phyloP scores from a whole-genome alignment of 2,797 vertebrate genomes.

The Rhynchotus rufescens region DNA sequence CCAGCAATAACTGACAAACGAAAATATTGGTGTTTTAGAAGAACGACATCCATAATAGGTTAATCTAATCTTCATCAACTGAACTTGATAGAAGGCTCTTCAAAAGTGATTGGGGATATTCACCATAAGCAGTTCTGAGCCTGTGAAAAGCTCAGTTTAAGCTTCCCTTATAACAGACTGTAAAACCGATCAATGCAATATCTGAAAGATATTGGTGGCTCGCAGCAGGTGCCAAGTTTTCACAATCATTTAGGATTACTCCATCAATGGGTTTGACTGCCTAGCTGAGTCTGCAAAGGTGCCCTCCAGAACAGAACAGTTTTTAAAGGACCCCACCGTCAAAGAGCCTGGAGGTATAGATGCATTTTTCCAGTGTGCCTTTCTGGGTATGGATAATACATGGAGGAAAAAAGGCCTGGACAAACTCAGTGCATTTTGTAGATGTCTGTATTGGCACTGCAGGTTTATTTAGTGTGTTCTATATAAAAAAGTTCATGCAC shows the following conservation, averaged over 20 bases:
- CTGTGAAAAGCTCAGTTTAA: slow-evolving; percentile 40
- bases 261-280: background rate
- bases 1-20: background rate
- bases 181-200: background rate
- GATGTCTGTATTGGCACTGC: background rate
- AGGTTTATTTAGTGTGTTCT: background rate
- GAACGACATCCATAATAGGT: slow-evolving; percentile 42
- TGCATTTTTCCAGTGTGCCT: background rate
- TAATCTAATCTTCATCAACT: slow-evolving; percentile 59
- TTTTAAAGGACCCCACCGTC: background rate
- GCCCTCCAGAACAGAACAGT: background rate
- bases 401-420: background rate
- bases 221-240: background rate
- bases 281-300: background rate
- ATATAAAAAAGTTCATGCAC: background rate
- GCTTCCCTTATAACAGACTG: background rate
- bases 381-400: background rate
- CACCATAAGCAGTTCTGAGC: background rate
- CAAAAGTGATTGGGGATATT: slow-evolving; percentile 15
- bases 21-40: slow-evolving; percentile 15
- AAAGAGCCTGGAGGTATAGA: background rate
- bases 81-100: slow-evolving; percentile 31
- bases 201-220: slow-evolving; percentile 27
- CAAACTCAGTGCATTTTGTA: background rate
- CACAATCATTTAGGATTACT: slow-evolving; percentile 16